Conservation (phyloP, 1,140 invertebrate genomes). For the Drosophila athabasca region DNA sequence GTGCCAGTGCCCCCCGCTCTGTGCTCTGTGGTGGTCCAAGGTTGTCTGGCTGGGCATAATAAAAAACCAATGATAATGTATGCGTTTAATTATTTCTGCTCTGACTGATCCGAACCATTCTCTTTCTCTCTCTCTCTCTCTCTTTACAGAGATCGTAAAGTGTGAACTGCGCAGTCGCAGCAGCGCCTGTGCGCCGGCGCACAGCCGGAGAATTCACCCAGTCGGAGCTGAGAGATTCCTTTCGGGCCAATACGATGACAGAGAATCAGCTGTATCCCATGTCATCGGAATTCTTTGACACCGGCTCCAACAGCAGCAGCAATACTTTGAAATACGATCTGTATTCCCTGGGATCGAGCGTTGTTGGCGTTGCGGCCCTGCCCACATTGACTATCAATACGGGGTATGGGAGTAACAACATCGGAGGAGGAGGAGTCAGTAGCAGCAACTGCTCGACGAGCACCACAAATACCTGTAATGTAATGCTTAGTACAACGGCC, state of each 20-base stretch:
- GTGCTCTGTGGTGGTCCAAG: conserved; percentile 12
- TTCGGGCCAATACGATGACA: conserved; percentile 59
- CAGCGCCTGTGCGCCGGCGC: conserved; percentile 62
- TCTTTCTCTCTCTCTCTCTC: conserved; percentile 15
- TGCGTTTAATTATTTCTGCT: conserved; percentile 35
- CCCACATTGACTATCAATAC: conserved; percentile 69
- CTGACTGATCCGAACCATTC: not conserved
- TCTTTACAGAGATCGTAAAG: conserved; percentile 52
- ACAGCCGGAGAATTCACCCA: conserved; percentile 5
- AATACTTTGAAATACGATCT: conserved; percentile 79
- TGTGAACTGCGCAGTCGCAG: conserved; percentile 43
- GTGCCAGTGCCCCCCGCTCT: no score
- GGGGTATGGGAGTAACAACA: conserved; percentile 39
- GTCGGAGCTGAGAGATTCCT: not conserved
- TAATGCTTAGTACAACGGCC: conserved; percentile 79
- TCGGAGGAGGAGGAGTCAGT: not conserved
- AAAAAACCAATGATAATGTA: conserved; percentile 30
- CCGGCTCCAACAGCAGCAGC: conserved; percentile 80
- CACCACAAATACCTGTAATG: conserved; percentile 70
- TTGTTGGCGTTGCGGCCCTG: conserved; percentile 54
- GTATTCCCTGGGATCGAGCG: conserved; percentile 61
- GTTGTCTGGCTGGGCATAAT: conserved; percentile 38
- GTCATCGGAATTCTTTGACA: conserved; percentile 83
- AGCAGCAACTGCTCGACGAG: conserved; percentile 36
- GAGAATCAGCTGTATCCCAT: conserved; percentile 82